Base-by-base conservation (phyloP, 2,797 vertebrate genomes). In the Sebastes matsubarae region DNA sequence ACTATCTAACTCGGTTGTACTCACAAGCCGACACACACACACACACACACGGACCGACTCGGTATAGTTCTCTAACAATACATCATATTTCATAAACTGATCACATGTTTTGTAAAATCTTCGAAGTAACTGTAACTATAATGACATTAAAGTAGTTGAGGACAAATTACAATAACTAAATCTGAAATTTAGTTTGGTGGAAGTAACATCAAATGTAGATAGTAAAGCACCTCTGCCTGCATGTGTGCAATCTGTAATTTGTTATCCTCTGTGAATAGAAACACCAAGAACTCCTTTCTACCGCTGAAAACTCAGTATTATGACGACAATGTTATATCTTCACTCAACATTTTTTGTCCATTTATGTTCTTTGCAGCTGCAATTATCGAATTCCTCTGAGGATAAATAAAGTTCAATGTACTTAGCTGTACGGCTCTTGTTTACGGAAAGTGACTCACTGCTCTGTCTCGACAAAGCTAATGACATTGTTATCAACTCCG, bases 381-480 rank as follows among this genome's bases (percentile, higher is more conserved):
- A 83, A 88, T 87, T 78, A 81, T 77, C 66, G 13, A 10, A 71
- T 77, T 77, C 68, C 72, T 69, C 58, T 42, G 68, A 87, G 72
- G 75, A 79, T 63, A 69, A 88, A 77, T 77, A 74, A 78, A 86
- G 77, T 76, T 81, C 46, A 55, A 60, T 2, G 9, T 29, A 76
- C 65, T 80, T 79, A 75, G 18, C 18, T 50, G 46, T 78, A 60
- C 80, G 32, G 71, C 76, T 87, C 52, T 84, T 87, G 88, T 85
- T 89, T 74, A 78, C 27, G 77, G 59, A 84, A 76, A 86, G 79
- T 81, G 89, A 91, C 68, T 92, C 87, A 79, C 52, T 74, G 77
- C 67, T 87, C 74, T 27, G 63, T 71, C 85, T 91, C 87, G 88
- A 83, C 80, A 69, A 75, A 72, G 80, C 82, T 90, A 82, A 91